Evolutionary conservation across 2,888 invertebrate species (phyloP), one percentile per base, ranked within the genome.

Genomic region (Sisyra nigra): DNA sequence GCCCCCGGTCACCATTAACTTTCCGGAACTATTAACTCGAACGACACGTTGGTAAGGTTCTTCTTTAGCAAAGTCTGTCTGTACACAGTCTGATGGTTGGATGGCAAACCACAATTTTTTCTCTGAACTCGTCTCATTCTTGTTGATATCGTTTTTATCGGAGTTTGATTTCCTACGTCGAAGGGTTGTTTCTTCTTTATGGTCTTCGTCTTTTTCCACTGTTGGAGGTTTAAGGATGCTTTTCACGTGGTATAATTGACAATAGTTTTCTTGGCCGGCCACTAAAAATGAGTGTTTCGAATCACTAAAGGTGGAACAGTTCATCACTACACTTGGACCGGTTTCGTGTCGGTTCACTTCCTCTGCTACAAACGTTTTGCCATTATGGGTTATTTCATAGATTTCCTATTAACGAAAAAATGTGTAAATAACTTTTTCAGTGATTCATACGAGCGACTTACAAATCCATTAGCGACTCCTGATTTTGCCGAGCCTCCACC

Each of bases 401-500:
- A 93, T 85, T 74, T 93, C 91, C 92, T 92, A 57, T 44, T 72
- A 64, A 52, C 52, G 54, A 46, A 41, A 47, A 24, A 38, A 15
- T n/a, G n/a, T n/a, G n/a, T n/a, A 18, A 33, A 32, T 11, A 30
- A 19, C 10, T 7, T 15, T 5, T 30, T 7, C 9, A n/a, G 40
- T 14, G 8, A 44, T 14, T 30, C 32, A 38, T 31, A 41, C n/a
- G 5, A 11, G 42, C 43, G 47, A 77, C 87, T 80, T 68, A 91
- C 94, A 68, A 98, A 89, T 61, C 92, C 91, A 73, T 98, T 98
- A 31, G 86, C 84, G 44, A 98, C 88, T 43, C 98, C 98, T 37
- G 96, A 96, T 63, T 93, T 94, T 11, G 94, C 83, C 31, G 89
- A 83, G 45, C 98, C 97, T 47, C 97, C 98, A 43, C 97, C 97